Conservation (phyloP, 2,888 invertebrate species). For the Alloscopus bannaensis region DNA sequence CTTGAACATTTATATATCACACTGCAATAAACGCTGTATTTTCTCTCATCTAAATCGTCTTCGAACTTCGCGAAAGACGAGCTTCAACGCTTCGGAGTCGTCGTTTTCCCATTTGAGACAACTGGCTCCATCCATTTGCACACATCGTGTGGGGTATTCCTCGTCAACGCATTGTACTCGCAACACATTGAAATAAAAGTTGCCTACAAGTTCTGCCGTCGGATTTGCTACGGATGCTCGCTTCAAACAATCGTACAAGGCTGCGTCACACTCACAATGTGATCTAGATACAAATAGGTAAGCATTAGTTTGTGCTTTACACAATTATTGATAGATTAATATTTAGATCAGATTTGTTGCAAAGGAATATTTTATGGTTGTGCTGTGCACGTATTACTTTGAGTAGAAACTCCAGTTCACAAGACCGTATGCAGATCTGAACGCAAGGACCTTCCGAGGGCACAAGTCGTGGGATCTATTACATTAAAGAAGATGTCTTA, state of each 20-base stretch:
- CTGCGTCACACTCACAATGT: constrained; percentile 91
- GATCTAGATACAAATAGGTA: constrained; percentile 78
- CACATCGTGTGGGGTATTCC: constrained; percentile 67
- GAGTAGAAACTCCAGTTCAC: constrained; percentile 90
- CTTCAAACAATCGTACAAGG: constrained; percentile 88
- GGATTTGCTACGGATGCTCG: constrained; percentile 80
- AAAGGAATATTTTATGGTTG: background rate
- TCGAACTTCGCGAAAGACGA: constrained; percentile 64
- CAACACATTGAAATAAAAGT: constrained; percentile 89
- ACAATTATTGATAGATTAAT: background rate
- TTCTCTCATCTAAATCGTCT: constrained; percentile 63
- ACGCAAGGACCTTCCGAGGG: constrained; percentile 86
- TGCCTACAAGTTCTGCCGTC: constrained; percentile 86
- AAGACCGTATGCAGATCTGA: constrained; percentile 85
- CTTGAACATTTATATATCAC: too few relatives aligned
- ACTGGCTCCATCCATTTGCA: constrained; percentile 52
- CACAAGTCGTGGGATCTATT: constrained; percentile 88
- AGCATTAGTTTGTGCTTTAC: background rate
- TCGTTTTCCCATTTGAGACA: constrained; percentile 68
- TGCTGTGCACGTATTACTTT: constrained; percentile 77
- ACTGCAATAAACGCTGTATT: too few relatives aligned
- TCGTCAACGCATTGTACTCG: constrained; percentile 85
- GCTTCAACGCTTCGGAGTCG: constrained; percentile 48
- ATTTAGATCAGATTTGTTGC: background rate
- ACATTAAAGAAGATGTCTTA: too few relatives aligned